Base-by-base conservation (phyloP, 2,797 vertebrate species). In the Alcedo atthis region DNA sequence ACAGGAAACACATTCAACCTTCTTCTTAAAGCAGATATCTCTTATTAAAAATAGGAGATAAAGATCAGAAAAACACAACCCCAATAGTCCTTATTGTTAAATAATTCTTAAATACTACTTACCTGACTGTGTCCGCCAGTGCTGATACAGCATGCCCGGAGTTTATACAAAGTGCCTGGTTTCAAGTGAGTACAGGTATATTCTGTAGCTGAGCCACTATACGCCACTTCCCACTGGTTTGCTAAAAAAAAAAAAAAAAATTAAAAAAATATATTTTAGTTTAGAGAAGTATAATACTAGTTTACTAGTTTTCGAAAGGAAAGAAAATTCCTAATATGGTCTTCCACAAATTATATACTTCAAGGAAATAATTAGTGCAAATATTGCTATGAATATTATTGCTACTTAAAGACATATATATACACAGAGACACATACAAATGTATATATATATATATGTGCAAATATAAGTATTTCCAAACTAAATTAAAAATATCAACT, bases 41-140 rank as follows among this genome's bases (percentile, higher is more conserved):
- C 76, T 79, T 14, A 67, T 9, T 51, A 68, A 61, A 87, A 71
- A 9, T 1, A 76, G 55, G 11, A 74, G 40, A 37, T 24, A 81
- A 73, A 54, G 32, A 9, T 68, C 66, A 51, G 15, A 61, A 67
- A 84, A 91, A 77, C 4, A 48, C 2, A 58, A 90, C 66, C 1
- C 22, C 0, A 14, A 5, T 0, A 76, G 26, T 30, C 21, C 8
- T 74, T 48, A 16, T 0, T 9, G 5, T 54, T 55, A 53, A 32
- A 22, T 57, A 57, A 33, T 12, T 33, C 5, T 54, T 55, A 54
- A 32, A 3, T 15, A 48, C 24, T 2, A 93, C 97, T 46, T 90
- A 99, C 99, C 98, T 98, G 99, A 96, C 99, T 99, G 97, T 99
- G 99, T 68, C 99, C 99, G 10, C 99, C 99, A 35, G 98, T 99